Evolutionary conservation across 2,797 vertebrate species (phyloP).

Genomic region (Mycteria americana): DNA sequence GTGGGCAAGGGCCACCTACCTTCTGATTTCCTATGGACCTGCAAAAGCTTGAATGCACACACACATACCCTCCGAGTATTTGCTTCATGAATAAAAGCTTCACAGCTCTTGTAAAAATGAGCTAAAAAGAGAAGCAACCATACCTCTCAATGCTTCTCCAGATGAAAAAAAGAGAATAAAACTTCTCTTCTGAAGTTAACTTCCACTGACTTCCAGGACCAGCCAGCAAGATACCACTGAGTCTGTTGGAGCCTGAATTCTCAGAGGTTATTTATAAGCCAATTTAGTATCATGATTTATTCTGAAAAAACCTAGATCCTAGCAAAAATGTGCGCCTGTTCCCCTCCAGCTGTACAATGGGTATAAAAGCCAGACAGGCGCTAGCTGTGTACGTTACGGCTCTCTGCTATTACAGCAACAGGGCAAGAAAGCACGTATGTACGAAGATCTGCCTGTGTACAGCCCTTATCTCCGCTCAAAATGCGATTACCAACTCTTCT

Average conservation of each 20-base stretch:
- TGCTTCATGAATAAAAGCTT: neutral
- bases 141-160: neutral
- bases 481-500: fast-evolving
- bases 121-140: neutral
- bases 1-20: neutral
- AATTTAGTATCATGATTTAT: neutral
- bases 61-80: neutral
- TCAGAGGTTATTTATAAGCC: neutral
- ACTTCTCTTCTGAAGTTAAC: neutral
- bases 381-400: fast-evolving
- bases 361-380: neutral
- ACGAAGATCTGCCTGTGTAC: fast-evolving
- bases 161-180: neutral
- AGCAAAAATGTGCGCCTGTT: neutral
- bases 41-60: neutral
- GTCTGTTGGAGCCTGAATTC: neutral
- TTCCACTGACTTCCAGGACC: neutral
- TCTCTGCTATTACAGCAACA: neutral
- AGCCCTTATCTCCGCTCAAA: fast-evolving
- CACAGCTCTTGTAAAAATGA: neutral
- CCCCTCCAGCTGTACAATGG: neutral
- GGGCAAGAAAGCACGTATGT: fast-evolving
- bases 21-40: neutral
- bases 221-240: neutral
- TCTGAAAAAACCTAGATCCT: neutral